These are phyloP conservation scores for Palythoa grandiflora DNA, from an alignment of 92 coral and sea anemone species.

Conservation along the genomic window DNA sequence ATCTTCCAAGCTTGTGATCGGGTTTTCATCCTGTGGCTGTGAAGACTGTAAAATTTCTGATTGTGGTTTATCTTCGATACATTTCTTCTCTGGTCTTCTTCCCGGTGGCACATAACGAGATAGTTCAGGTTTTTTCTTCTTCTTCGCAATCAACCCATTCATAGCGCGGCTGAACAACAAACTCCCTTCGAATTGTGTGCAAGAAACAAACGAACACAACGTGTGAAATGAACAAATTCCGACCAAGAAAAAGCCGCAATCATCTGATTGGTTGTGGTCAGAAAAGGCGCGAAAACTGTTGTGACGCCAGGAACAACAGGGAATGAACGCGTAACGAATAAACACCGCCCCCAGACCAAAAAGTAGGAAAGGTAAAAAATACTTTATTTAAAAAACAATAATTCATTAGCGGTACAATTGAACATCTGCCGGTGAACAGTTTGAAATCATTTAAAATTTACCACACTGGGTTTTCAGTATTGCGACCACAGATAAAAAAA, in stretches of 20 bases:
- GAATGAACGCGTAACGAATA: no score
- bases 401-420: no score
- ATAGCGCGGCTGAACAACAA: background rate
- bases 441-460: no score
- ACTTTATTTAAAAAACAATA: no score
- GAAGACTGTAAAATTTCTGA: no score
- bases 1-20: background rate
- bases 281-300: slow-evolving; percentile 7
- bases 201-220: background rate
- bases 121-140: slow-evolving; percentile 41
- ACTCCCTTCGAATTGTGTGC: background rate
- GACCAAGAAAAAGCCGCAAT: background rate
- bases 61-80: background rate
- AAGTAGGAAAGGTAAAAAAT: no score
- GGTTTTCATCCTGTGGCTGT: background rate
- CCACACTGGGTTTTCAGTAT: no score
- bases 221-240: background rate
- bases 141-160: background rate
- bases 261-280: background rate
- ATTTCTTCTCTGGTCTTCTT: background rate
- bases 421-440: no score
- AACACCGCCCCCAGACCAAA: no score
- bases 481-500: no score
- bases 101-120: slow-evolving; percentile 37
- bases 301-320: background rate